Base-by-base conservation (phyloP, 2,888 invertebrate genomes). In the Anticlea derivata region DNA sequence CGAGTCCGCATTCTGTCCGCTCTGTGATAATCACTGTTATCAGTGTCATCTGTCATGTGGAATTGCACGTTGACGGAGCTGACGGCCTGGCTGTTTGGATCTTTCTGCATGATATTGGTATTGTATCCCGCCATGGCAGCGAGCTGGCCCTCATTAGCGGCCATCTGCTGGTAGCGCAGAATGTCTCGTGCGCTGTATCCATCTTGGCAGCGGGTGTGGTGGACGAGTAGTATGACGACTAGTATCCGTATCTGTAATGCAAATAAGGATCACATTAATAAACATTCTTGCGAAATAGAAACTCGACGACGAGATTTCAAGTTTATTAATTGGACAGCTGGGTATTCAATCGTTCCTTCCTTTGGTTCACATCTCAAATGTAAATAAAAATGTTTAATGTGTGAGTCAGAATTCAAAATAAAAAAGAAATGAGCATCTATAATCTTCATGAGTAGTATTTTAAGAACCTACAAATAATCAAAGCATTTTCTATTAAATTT, bases 201-300 rank as follows among this genome's bases (percentile, higher is more conserved):
- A 78, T 90, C 83, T 75, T 90, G 88, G 73, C 86, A 83, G 70
- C 69, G 69, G 55, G 67, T 69, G 54, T 65, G 68, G 58, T 70
- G 68, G 64, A 81, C 65, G 54, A 83, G 59, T 69, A 82, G 73
- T 65, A 80, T 73, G 64, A 83, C 70, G 73, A 84, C 80, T 80
- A 91, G 78, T 79, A 86, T 75, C 83, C 84, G 83, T 83, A 90
- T 84, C 91, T 91, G 90, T 49, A 89, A 91, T 49, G 35, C 44
- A 61, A 58, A 58, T 40, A 46, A 34, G 26, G 7, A 44, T 12
- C 6, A 24, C 12, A 20, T 43, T 41, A 39, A 40, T 24, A 23
- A 33, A 41, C 12, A 43, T 37, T 41, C 7, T 50, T 27, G 13
- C 12, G 55, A 49, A 48, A 48, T 46, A 66, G 67, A 69, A 59